These are phyloP conservation scores for Gavia stellata DNA, from an alignment of 2,113 vertebrate species.

Conservation along the genomic window DNA sequence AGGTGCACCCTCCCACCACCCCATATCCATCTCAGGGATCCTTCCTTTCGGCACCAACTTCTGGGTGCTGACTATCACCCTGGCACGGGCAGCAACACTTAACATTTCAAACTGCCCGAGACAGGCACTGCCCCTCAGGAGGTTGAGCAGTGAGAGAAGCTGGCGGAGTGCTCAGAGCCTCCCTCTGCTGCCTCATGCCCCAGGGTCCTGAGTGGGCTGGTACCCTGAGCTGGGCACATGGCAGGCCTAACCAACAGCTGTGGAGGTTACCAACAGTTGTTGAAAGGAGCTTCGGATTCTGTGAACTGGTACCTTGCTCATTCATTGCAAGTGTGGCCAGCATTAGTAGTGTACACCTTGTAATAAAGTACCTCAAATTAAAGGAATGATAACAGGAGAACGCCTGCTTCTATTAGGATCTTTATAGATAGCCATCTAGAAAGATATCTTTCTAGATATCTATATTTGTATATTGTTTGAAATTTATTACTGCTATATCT, in stretches of 20 bases:
- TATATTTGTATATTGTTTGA: background rate
- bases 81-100: background rate
- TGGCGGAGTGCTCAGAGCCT: background rate
- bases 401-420: background rate
- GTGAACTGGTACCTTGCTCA: background rate
- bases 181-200: background rate
- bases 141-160: background rate
- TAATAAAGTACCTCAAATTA: background rate
- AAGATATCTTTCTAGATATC: background rate
- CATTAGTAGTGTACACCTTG: background rate
- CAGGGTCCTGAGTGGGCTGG: background rate
- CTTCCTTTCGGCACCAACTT: background rate
- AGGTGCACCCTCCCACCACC: background rate
- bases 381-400: background rate
- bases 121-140: background rate
- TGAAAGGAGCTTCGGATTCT: background rate
- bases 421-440: background rate
- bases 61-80: background rate
- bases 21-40: background rate
- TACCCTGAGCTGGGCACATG: no score
- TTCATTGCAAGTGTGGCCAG: background rate
- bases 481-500: background rate
- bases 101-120: background rate
- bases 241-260: background rate
- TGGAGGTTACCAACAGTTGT: background rate